Conservation (phyloP, 2,888 invertebrate species). For the Nebria brevicollis region DNA sequence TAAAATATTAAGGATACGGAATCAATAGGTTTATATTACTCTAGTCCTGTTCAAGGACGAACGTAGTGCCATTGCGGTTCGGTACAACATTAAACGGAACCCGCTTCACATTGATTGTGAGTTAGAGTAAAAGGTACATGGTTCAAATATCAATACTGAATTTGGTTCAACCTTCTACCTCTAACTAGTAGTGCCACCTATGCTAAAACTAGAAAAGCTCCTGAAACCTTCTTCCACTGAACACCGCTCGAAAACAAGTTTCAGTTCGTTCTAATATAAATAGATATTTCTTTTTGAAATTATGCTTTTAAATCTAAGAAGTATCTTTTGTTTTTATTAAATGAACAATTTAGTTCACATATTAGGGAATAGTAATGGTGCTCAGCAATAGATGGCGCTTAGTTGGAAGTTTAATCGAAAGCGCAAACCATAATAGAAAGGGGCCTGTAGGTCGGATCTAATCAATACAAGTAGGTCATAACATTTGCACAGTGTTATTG, state of each 20-base stretch:
- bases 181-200: neutral
- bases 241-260: neutral
- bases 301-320: no score
- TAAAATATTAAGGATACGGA: slow-evolving; percentile 47
- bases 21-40: slow-evolving; percentile 47
- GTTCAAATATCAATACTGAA: slow-evolving; percentile 24
- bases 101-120: slow-evolving; percentile 31
- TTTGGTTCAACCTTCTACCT: neutral
- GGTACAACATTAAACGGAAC: neutral
- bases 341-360: no score
- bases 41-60: slow-evolving; percentile 40
- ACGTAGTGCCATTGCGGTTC: slow-evolving; percentile 2
- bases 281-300: no score
- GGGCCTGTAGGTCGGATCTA: slow-evolving; percentile 31
- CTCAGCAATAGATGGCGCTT: slow-evolving; percentile 12
- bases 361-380: neutral
- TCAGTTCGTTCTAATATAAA: neutral
- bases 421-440: slow-evolving; percentile 22
- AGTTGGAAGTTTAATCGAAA: neutral
- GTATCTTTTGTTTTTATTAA: neutral
- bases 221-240: neutral
- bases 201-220: neutral
- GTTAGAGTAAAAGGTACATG: slow-evolving; percentile 2
- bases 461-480: slow-evolving; percentile 48
- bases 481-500: slow-evolving; percentile 45